These are phyloP conservation scores for Caenorhabditis remanei DNA, from an alignment of 1,140 invertebrate genomes.

Conservation along the genomic window DNA sequence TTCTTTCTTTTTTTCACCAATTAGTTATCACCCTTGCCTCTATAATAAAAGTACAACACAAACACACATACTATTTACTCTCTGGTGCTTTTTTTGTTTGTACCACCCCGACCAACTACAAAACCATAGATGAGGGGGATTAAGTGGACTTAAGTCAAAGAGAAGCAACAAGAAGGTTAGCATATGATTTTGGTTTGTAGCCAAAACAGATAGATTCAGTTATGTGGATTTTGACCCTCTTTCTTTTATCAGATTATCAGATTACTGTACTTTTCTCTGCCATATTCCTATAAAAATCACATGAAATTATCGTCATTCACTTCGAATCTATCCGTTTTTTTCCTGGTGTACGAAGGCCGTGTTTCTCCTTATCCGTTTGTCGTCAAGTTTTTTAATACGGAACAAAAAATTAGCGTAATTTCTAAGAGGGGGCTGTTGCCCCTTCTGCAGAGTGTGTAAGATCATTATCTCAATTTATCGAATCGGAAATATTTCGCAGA, in stretches of 20 bases:
- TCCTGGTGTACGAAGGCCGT: neutral
- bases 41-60: neutral
- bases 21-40: neutral
- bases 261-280: too few species aligned
- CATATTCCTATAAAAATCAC: neutral
- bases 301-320: neutral
- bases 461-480: conserved; percentile 34
- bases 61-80: neutral
- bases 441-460: neutral
- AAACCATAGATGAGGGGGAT: neutral
- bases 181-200: too few species aligned
- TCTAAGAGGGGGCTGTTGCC: neutral
- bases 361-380: neutral
- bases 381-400: conserved; percentile 2
- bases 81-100: neutral
- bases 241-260: too few species aligned
- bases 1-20: too few species aligned
- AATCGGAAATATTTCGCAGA: neutral
- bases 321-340: neutral
- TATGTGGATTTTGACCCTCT: too few species aligned
- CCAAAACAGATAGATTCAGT: too few species aligned
- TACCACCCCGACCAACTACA: neutral
- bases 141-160: too few species aligned
- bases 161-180: too few species aligned
- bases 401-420: conserved; percentile 38